Evolutionary conservation across 2,797 vertebrate genomes (phyloP).

Genomic region (Otus scops): DNA sequence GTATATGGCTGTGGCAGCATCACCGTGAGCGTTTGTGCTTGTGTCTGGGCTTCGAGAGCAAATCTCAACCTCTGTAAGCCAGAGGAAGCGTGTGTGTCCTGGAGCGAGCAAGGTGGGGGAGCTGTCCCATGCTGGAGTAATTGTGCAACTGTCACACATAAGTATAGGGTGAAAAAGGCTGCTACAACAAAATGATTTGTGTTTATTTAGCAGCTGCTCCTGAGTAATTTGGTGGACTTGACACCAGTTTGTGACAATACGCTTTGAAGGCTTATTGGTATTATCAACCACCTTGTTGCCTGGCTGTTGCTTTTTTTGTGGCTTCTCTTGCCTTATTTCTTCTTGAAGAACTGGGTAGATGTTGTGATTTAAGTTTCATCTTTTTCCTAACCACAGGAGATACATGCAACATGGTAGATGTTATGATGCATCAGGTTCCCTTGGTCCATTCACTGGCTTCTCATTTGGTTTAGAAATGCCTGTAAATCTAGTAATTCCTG

Average conservation of each 20-base stretch:
- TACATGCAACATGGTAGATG: rapidly evolving
- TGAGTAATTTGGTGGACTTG: not conserved
- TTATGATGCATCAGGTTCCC: not conserved
- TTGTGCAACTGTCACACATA: not conserved
- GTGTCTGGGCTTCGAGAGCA: not conserved
- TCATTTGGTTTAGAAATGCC: not conserved
- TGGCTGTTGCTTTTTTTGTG: not conserved
- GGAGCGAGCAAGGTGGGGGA: not conserved
- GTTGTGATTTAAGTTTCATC: not conserved
- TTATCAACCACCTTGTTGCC: not conserved
- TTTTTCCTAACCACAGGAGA: not conserved
- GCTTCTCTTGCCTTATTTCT: not conserved
- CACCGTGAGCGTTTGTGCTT: not conserved
- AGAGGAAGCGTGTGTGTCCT: not conserved
- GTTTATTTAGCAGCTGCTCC: not conserved
- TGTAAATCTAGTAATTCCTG: not conserved
- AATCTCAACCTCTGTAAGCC: not conserved
- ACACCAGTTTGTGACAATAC: not conserved
- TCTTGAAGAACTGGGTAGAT: not conserved
- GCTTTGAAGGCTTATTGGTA: not conserved
- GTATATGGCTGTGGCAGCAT: not conserved
- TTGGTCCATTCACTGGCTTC: not conserved
- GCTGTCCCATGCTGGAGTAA: not conserved
- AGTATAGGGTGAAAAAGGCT: not conserved
- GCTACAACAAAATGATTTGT: not conserved